Evolutionary conservation across 2,888 invertebrate species (phyloP).

Genomic region (Cryptocheilus praepositus): DNA sequence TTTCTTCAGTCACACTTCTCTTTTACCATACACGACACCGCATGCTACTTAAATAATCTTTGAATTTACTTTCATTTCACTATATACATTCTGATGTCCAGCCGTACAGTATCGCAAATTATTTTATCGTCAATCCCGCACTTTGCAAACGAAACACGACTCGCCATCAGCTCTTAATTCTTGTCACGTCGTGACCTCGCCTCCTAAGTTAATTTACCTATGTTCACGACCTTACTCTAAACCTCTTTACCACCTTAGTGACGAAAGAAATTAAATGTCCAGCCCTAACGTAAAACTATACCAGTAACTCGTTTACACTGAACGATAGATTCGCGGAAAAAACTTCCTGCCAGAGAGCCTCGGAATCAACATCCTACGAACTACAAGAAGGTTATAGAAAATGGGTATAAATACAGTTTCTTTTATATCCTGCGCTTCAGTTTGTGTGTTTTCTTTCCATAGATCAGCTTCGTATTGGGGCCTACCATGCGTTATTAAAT

Average conservation of each 20-base stretch:
- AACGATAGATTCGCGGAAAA: neutral
- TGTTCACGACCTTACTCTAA: neutral
- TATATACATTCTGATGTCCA: constrained; percentile 36
- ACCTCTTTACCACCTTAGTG: neutral
- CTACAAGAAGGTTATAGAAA: neutral
- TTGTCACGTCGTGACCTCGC: neutral
- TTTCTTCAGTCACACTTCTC: no score
- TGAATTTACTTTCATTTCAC: constrained; percentile 21
- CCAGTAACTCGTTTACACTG: neutral
- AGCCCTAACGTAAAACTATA: neutral
- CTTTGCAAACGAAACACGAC: no score
- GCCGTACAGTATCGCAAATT: constrained; percentile 22
- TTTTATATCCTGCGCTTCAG: no score
- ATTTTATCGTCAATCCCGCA: constrained; percentile 20
- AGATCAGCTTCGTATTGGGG: no score
- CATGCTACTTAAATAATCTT: constrained; percentile 4
- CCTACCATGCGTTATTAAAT: no score
- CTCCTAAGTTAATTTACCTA: constrained; percentile 2
- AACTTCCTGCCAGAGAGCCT: neutral
- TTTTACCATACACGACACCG: no score
- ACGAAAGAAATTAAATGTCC: no score
- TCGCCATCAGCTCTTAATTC: no score
- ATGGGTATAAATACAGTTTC: neutral
- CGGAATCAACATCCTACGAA: neutral
- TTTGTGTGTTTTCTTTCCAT: no score